Percentiles rank a stretch among this genome's conserved stretches.
phyloP scores from a whole-genome alignment of 2,888 invertebrate genomes.

The Drosophila tripunctata region DNA sequence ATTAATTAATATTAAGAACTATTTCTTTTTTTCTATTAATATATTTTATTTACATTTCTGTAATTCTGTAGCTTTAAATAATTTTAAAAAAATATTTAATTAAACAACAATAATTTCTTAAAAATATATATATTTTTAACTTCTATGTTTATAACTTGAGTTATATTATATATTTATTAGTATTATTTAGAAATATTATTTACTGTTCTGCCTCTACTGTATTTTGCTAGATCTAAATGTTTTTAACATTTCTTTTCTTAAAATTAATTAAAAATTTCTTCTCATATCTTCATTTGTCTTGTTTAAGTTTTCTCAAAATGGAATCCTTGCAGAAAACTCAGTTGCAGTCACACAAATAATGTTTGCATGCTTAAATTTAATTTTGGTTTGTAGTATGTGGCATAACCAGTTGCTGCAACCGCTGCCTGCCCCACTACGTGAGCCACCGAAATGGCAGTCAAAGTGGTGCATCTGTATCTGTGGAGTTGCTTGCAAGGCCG shows the following conservation, averaged over 20 bases:
- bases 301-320: not conserved
- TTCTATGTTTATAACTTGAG: too few species aligned
- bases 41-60: too few species aligned
- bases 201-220: too few species aligned
- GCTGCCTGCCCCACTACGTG: not conserved
- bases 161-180: too few species aligned
- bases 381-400: not conserved
- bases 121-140: too few species aligned
- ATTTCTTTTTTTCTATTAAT: too few species aligned
- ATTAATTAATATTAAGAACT: too few species aligned
- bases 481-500: conserved; percentile 51
- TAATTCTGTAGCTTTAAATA: too few species aligned
- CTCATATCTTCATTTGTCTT: not conserved
- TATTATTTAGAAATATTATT: too few species aligned
- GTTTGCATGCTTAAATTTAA: conserved; percentile 1
- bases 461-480: conserved; percentile 5
- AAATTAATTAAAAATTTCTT: not conserved
- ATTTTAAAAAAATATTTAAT: too few species aligned
- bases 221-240: not conserved
- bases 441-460: not conserved
- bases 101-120: too few species aligned
- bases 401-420: conserved; percentile 12
- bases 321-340: not conserved
- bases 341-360: not conserved
- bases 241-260: not conserved